Percentiles rank a stretch among this genome's conserved stretches.
Conservation (phyloP, 2,797 vertebrate species). For the Menidia menidia region DNA sequence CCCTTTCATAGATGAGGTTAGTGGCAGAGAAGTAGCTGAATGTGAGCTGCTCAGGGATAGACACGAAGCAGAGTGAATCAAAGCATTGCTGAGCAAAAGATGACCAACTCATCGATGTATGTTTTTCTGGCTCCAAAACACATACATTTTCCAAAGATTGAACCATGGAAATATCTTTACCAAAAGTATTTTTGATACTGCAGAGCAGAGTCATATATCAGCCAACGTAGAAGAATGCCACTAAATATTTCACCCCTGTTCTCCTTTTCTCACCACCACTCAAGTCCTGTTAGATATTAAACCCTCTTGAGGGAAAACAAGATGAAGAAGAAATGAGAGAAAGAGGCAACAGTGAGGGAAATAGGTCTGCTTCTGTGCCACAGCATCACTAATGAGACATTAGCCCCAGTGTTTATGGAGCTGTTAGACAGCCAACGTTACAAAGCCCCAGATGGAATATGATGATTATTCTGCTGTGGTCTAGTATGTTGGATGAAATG, state of each 20-base stretch:
- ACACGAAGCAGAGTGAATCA: neutral
- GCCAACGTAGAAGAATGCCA: slow-evolving; percentile 26
- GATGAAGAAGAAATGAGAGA: slow-evolving; percentile 40
- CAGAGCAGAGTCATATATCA: slow-evolving; percentile 1
- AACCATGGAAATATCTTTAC: slow-evolving; percentile 2
- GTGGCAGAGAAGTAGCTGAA: slow-evolving; percentile 35
- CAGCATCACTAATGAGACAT: slow-evolving; percentile 56
- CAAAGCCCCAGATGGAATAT: slow-evolving; percentile 17
- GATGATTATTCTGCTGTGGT: slow-evolving; percentile 11
- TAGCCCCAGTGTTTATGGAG: slow-evolving; percentile 23
- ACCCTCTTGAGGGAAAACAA: slow-evolving; percentile 48
- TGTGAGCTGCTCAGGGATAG: slow-evolving; percentile 32
- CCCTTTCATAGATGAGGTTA: slow-evolving; percentile 27
- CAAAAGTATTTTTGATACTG: neutral
- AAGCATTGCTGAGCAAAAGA: slow-evolving; percentile 18
- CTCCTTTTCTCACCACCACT: slow-evolving; percentile 18
- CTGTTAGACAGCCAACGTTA: slow-evolving; percentile 26
- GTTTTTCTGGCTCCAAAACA: neutral
- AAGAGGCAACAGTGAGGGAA: slow-evolving; percentile 14
- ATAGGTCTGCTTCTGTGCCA: slow-evolving; percentile 37
- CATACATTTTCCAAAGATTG: slow-evolving; percentile 19
- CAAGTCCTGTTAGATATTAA: slow-evolving; percentile 27
- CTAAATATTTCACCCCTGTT: slow-evolving; percentile 24
- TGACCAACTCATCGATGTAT: too few relatives aligned
- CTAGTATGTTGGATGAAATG: neutral